Evolutionary conservation across 2,113 vertebrate genomes (phyloP), one percentile per base, ranked within the genome.

Genomic region (Paralichthys olivaceus): DNA sequence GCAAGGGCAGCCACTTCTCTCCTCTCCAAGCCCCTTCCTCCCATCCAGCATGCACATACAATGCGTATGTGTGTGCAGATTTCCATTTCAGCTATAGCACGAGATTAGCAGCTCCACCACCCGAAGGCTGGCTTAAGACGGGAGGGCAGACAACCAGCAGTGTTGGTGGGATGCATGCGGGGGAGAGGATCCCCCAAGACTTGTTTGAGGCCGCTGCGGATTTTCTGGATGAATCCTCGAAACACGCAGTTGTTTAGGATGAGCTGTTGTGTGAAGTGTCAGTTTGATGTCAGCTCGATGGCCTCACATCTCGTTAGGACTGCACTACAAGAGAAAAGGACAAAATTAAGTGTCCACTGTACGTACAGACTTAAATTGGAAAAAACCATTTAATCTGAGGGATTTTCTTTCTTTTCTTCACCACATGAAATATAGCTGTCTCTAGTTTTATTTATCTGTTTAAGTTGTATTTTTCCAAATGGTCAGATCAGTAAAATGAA

Each of bases 1-100:
- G 88, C 84, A 84, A 93, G 94, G 91, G 90, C 92, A 92, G 89
- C 84, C 90, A 89, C 91, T 89, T 83, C 78, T 80, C 81, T 88
- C 89, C 76, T 81, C 83, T 78, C 81, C 80, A 74, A 68, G 75
- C 83, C 76, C 81, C 72, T 78, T 78, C 78, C 79, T 76, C 72
- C 81, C 51, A 53, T 74, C 72, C 69, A 64, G n/a, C 66, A 43
- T 54, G 69, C 72, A 77, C 74, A 80, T n/a, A 11, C 61, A 25
- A 58, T 9, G 22, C 14, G 22, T 22, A 54, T 13, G 5, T 19
- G 15, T 5, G 25, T 19, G 8, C 26, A 29, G 75, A 92, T 90
- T 94, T 94, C 92, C 93, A 94, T 93, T 91, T 92, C 84, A 81
- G 87, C 89, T 79, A 77, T 81, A 85, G 85, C 23, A 6, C 14